Conservation (phyloP, 2,797 vertebrate genomes). For the Pantherophis vulpinus region DNA sequence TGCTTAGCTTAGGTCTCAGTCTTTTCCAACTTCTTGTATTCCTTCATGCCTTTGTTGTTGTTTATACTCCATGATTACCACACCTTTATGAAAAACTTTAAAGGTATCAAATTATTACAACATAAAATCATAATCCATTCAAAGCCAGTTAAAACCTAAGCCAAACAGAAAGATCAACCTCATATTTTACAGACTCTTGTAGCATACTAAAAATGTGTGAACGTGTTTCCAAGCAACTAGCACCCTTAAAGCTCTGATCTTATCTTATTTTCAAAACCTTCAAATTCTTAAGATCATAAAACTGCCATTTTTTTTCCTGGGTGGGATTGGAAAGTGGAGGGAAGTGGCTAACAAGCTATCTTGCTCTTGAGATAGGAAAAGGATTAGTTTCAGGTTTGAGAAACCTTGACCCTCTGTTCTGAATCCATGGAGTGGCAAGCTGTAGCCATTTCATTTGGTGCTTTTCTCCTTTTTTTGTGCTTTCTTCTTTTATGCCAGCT, state of each 20-base stretch:
- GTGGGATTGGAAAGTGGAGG: background rate
- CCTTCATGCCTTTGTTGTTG: background rate
- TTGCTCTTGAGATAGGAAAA: background rate
- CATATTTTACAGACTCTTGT: background rate
- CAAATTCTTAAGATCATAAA: background rate
- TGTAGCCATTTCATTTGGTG: background rate
- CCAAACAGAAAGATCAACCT: background rate
- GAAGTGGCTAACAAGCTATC: background rate
- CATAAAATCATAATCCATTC: background rate
- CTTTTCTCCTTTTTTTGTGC: background rate
- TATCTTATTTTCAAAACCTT: background rate
- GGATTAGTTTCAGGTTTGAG: background rate
- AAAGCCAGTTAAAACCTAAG: background rate
- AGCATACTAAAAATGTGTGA: background rate
- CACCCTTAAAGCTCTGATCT: background rate
- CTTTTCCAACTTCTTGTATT: background rate
- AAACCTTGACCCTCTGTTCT: background rate
- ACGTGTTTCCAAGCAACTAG: background rate
- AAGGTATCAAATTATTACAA: background rate
- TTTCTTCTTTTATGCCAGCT: background rate
- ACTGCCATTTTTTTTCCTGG: background rate
- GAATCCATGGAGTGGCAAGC: background rate
- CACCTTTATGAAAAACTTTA: background rate
- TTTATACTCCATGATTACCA: background rate
- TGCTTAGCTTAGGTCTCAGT: background rate